phyloP scores from a whole-genome alignment of 1,140 invertebrate genomes.

The Drosophila quadrilineata region DNA sequence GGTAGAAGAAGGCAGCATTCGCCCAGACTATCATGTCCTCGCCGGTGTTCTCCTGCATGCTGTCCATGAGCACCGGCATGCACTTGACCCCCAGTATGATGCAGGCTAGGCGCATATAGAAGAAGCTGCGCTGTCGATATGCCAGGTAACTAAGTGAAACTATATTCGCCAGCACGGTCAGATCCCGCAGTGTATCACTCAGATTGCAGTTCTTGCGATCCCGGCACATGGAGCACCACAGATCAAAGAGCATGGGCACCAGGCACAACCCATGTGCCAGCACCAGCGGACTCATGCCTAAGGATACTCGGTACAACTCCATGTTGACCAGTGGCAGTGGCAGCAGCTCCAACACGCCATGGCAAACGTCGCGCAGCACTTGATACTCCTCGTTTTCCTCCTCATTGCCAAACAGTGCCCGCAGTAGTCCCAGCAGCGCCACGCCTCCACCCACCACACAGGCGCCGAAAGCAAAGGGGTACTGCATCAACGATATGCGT shows the following conservation, averaged over 20 bases:
- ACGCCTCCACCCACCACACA: constrained; percentile 52
- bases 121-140: constrained; percentile 34
- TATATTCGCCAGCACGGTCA: constrained; percentile 60
- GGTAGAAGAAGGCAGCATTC: constrained; percentile 45
- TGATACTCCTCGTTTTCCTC: constrained; percentile 20
- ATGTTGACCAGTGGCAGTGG: constrained; percentile 64
- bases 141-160: constrained; percentile 57
- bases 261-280: constrained; percentile 54
- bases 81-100: constrained; percentile 47
- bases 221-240: constrained; percentile 34
- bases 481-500: constrained; percentile 20
- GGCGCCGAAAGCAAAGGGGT: constrained; percentile 52
- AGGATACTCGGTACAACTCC: constrained; percentile 47
- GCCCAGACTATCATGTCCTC: constrained; percentile 57
- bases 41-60: constrained; percentile 34
- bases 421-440: constrained; percentile 49
- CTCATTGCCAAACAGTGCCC: constrained; percentile 34
- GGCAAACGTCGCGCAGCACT: constrained; percentile 31
- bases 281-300: constrained; percentile 32
- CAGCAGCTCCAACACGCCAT: constrained; percentile 48
- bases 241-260: constrained; percentile 50
- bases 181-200: constrained; percentile 49
- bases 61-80: constrained; percentile 45
- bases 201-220: constrained; percentile 34
- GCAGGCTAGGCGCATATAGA: constrained; percentile 54